Conservation (phyloP, 2,888 invertebrate species). For the Xylota sylvarum region DNA sequence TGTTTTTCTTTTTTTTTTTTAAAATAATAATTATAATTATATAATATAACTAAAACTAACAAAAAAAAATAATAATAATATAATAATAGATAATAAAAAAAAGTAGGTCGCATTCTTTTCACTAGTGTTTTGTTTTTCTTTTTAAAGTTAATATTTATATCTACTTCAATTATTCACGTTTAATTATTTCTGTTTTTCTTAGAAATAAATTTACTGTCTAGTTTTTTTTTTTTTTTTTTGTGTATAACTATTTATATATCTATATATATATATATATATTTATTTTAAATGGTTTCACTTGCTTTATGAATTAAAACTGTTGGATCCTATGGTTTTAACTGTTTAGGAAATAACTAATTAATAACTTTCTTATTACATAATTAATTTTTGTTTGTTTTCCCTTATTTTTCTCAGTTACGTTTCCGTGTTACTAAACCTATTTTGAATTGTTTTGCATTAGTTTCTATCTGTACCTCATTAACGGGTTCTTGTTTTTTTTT, state of each 20-base stretch:
- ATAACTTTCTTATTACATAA: conserved; percentile 63
- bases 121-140: conserved; percentile 67
- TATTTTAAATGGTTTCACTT: conserved; percentile 78
- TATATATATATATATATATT: conserved; percentile 59
- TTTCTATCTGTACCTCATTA: conserved; percentile 40
- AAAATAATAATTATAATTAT: conserved; percentile 67
- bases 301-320: conserved; percentile 54
- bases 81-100: conserved; percentile 67
- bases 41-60: conserved; percentile 70
- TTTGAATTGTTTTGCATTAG: conserved; percentile 62
- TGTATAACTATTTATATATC: conserved; percentile 81
- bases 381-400: conserved; percentile 54
- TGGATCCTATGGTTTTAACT: conserved; percentile 68
- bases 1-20: conserved; percentile 33
- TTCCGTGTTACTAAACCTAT: conserved; percentile 45
- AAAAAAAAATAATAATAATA: conserved; percentile 64
- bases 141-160: conserved; percentile 66
- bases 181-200: conserved; percentile 61
- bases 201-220: conserved; percentile 75
- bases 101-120: conserved; percentile 61
- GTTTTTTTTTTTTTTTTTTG: conserved; percentile 81
- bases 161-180: conserved; percentile 71
- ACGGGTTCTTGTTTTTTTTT: conserved; percentile 38
- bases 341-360: conserved; percentile 69
- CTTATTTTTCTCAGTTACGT: conserved; percentile 54